phyloP scores from a whole-genome alignment of 2,797 vertebrate species.

The Ctenopoma kingsleyae region DNA sequence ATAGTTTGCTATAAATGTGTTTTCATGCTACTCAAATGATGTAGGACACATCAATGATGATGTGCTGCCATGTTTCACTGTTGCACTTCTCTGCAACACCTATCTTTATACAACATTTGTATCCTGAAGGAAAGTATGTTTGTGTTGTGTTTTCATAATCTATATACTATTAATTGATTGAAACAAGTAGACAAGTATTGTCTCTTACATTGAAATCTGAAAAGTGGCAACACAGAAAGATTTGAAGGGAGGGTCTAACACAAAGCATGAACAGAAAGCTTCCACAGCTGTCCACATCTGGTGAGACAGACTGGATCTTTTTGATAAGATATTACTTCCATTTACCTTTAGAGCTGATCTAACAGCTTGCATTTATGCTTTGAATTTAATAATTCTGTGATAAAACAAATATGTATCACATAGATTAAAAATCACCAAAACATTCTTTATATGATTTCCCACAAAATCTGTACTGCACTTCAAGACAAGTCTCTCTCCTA shows the following conservation, averaged over 20 bases:
- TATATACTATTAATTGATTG: not conserved
- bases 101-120: not conserved
- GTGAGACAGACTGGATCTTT: constrained; percentile 10
- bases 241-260: not conserved
- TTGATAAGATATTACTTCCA: constrained; percentile 39
- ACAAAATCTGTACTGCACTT: not conserved
- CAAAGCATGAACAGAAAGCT: not conserved
- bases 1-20: constrained; percentile 5
- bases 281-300: constrained; percentile 23
- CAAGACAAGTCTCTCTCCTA: not conserved
- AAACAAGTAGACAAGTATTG: not conserved
- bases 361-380: constrained; percentile 28
- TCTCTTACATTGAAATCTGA: not conserved
- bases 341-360: constrained; percentile 25
- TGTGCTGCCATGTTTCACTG: constrained; percentile 13
- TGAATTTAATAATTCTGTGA: not conserved
- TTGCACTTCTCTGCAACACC: constrained; percentile 10
- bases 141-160: constrained; percentile 10
- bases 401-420: not conserved
- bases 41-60: not conserved
- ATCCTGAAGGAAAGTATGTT: not conserved
- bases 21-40: constrained; percentile 33
- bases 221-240: not conserved
- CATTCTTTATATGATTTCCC: not conserved
- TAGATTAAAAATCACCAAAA: constrained; percentile 6